Percentiles rank a stretch among this genome's conserved stretches.
phyloP scores from a whole-genome alignment of 2,888 invertebrate genomes.

The Mystacides longicornis region DNA sequence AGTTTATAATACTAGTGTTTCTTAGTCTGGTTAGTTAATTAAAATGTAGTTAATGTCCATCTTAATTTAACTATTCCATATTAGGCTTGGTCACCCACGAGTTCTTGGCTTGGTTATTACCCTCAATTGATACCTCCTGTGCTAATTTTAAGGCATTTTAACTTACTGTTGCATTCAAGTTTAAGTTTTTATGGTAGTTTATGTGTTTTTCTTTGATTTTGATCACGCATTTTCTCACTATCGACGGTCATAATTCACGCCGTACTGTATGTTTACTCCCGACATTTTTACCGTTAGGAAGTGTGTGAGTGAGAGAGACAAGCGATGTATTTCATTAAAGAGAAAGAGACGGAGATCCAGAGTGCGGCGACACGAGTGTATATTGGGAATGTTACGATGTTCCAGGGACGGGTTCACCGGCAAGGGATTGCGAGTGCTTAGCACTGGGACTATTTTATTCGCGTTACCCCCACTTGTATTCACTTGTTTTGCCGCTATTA shows the following conservation, averaged over 20 bases:
- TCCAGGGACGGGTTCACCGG: neutral
- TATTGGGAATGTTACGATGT: slow-evolving; percentile 1
- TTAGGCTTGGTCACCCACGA: slow-evolving; percentile 17
- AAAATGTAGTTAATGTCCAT: neutral
- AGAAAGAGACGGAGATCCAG: slow-evolving; percentile 6
- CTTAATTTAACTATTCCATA: slow-evolving; percentile 8
- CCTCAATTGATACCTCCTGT: neutral
- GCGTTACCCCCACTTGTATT: no score
- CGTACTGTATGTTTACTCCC: slow-evolving; percentile 15
- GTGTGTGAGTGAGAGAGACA: slow-evolving; percentile 7
- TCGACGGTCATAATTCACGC: slow-evolving; percentile 14
- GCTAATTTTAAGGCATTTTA: neutral
- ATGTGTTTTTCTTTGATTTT: neutral
- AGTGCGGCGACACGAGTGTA: slow-evolving; percentile 14
- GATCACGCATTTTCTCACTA: neutral
- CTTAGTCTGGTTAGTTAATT: neutral
- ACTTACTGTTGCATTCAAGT: neutral
- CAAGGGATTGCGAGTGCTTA: no score
- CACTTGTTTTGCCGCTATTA: no score
- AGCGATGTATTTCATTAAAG: slow-evolving; percentile 7
- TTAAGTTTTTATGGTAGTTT: neutral
- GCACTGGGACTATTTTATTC: no score
- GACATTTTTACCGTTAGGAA: slow-evolving; percentile 17
- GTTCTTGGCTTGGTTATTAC: neutral
- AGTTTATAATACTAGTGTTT: neutral